Base-by-base conservation (phyloP, 2,888 invertebrate species). In the Augochlorella aurata region DNA sequence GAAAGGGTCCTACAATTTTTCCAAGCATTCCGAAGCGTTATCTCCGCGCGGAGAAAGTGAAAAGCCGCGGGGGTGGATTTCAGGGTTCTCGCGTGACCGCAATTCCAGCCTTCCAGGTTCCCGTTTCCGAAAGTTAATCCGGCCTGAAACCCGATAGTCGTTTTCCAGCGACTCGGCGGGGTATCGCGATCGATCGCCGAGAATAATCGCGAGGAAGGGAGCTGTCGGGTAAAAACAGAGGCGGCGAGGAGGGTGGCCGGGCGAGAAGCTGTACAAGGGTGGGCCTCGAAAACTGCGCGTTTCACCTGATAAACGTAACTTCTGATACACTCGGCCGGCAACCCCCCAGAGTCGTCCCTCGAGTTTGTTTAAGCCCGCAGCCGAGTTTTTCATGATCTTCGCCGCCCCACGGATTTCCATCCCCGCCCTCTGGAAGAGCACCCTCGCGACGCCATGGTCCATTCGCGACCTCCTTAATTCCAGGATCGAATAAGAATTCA, bases 401-500 rank as follows among this genome's bases (percentile, higher is more conserved):
- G 47, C 54, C 70, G 67, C 63, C 74, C 78, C 74, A 29, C 16
- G 70, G 76, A 81, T 84, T 80, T 85, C 82, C 83, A 67, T 68
- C 74, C 66, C 63, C 84, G 21, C 38, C 74, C 38, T 7, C 0
- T 38, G 38, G 38, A 5, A 38, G 38, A 38, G 38, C 38, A 5
- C 38, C 38, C 38, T 38, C 38, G 38, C 38, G 38, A 63, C 44
- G 52, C 47, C 63, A 65, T 68, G 50, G 74, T 81, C 76, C 79
- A 82, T 81, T 89, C 87, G 84, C 85, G 84, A 83, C 82, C 79
- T 90, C 84, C 75, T 90, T 88, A 87, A 90, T 88, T 87, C 82
- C 66, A 29, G 82, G 84, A 88, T 90, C 88, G 87, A 90, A 90
- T 89, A 86, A 88, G 88, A 90, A 89, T 90, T 89, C 90, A 90